These are phyloP conservation scores for Echinops telfairi DNA, from an alignment of 2,113 vertebrate genomes.

Conservation along the genomic window DNA sequence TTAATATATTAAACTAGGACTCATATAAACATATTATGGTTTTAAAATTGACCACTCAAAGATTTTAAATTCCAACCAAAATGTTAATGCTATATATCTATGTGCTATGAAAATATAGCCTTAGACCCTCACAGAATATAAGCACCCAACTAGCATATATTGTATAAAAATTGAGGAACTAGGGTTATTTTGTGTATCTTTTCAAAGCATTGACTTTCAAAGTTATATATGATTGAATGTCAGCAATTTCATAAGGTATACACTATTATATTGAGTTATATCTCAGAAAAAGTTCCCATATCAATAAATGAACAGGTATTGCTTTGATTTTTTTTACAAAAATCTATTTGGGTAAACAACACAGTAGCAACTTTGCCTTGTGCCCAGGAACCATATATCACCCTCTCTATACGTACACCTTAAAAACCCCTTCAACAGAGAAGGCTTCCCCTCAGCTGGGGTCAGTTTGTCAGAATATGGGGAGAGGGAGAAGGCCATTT, in stretches of 20 bases:
- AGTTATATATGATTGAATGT: neutral
- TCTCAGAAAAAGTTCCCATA: neutral
- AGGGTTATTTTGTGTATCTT: constrained; percentile 24
- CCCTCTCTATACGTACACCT: no score
- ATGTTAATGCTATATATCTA: neutral
- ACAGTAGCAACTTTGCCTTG: no score
- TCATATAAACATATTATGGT: neutral
- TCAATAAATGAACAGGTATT: neutral
- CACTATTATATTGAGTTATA: neutral
- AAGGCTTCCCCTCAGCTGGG: no score
- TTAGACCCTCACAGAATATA: neutral
- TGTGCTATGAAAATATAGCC: neutral
- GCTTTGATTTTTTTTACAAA: no score
- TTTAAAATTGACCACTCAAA: neutral
- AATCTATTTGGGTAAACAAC: no score
- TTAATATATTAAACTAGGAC: neutral
- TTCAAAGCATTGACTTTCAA: constrained; percentile 20
- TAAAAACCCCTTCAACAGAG: no score
- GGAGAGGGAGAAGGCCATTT: no score
- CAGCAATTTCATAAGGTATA: neutral
- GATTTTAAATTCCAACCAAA: neutral
- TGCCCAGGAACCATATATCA: no score
- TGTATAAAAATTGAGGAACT: neutral
- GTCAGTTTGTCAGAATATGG: no score
- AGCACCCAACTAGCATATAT: neutral